Conservation (phyloP, 2,797 vertebrate species). For the Labroides dimidiatus region DNA sequence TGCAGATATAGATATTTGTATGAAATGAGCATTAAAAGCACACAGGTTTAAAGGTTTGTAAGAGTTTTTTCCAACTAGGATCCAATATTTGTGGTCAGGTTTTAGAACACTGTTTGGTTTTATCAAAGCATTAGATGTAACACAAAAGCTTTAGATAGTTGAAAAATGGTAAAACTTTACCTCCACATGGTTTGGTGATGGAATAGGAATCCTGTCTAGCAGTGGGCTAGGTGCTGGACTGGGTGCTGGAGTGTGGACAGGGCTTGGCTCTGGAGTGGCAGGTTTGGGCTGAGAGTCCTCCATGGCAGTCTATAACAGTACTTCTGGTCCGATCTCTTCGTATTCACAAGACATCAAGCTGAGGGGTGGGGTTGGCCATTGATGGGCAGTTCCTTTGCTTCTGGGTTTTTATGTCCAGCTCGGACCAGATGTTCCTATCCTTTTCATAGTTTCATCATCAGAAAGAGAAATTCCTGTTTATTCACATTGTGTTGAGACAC, state of each 20-base stretch:
- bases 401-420: constrained; percentile 22
- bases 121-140: background rate
- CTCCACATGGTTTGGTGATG: constrained; percentile 79
- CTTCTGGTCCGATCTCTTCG: constrained; percentile 51
- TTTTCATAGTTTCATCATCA: constrained; percentile 36
- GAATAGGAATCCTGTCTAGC: constrained; percentile 59
- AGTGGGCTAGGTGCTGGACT: constrained; percentile 64
- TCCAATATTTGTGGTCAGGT: background rate
- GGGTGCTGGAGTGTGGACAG: constrained; percentile 51
- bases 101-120: background rate
- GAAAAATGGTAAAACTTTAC: constrained; percentile 53
- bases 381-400: constrained; percentile 49
- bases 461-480: constrained; percentile 21
- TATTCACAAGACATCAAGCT: constrained; percentile 50
- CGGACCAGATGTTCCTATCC: constrained; percentile 36
- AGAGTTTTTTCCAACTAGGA: background rate
- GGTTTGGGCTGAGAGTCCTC: constrained; percentile 73
- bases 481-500: background rate
- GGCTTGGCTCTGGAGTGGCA: constrained; percentile 51
- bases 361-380: constrained; percentile 59
- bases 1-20: background rate
- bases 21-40: background rate
- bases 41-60: background rate
- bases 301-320: constrained; percentile 66
- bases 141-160: background rate